phyloP scores from a whole-genome alignment of 2,113 vertebrate species.

The Periophthalmus modestus region DNA sequence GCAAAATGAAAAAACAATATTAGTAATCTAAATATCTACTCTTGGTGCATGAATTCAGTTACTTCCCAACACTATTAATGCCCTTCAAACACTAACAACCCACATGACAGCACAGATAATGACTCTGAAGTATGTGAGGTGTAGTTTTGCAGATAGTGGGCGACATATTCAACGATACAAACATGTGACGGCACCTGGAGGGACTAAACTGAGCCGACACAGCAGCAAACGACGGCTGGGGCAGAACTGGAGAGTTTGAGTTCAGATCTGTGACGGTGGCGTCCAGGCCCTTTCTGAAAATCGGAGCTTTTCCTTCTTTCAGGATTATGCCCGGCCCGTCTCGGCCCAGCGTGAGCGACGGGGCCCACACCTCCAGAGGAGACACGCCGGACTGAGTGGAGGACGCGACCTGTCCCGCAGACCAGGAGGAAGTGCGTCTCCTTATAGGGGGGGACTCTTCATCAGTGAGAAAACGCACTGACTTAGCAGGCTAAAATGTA shows the following conservation, averaged over 20 bases:
- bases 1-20: no score
- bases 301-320: slow-evolving; percentile 79
- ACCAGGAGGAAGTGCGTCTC: slow-evolving; percentile 75
- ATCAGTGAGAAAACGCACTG: slow-evolving; percentile 89
- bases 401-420: slow-evolving; percentile 64
- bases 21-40: no score
- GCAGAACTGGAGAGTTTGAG: slow-evolving; percentile 43
- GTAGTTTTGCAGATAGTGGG: no score
- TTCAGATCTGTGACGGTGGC: slow-evolving; percentile 59
- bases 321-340: slow-evolving; percentile 81
- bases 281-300: slow-evolving; percentile 75
- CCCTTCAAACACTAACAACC: no score
- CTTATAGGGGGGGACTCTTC: slow-evolving; percentile 76
- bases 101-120: no score
- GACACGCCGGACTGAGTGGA: slow-evolving; percentile 35
- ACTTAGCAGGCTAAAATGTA: slow-evolving; percentile 84
- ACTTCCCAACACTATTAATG: no score
- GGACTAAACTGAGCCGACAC: slow-evolving; percentile 80
- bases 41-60: no score
- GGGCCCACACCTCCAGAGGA: slow-evolving; percentile 76
- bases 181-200: slow-evolving; percentile 68
- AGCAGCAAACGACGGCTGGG: slow-evolving; percentile 60
- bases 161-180: not conserved
- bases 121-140: no score
- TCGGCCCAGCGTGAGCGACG: slow-evolving; percentile 73